phyloP scores from a whole-genome alignment of 2,797 vertebrate genomes.

The Buceros bicornis region DNA sequence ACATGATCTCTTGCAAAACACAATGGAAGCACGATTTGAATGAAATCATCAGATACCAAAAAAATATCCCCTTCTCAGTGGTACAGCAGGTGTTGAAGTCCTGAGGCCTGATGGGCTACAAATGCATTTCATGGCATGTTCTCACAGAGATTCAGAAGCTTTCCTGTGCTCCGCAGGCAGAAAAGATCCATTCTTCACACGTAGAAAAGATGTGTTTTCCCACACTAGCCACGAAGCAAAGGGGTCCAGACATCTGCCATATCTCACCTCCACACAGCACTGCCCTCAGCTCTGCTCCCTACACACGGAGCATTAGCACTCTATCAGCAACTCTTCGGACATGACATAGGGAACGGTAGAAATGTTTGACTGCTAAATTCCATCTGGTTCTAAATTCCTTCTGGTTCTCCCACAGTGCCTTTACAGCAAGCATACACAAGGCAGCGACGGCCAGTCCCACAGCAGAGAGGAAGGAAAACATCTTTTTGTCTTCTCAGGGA shows the following conservation, averaged over 20 bases:
- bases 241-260: not conserved
- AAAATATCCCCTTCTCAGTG: not conserved
- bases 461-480: not conserved
- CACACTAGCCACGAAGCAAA: not conserved
- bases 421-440: not conserved
- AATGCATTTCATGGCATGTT: not conserved
- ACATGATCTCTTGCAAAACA: not conserved
- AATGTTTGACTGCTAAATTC: not conserved
- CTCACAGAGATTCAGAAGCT: not conserved
- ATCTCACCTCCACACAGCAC: not conserved
- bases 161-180: not conserved
- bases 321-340: not conserved
- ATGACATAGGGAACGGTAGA: not conserved
- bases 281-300: not conserved
- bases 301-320: not conserved
- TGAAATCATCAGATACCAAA: not conserved
- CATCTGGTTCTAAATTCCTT: not conserved
- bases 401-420: not conserved
- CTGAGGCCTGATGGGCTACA: not conserved
- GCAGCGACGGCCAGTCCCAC: not conserved
- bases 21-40: not conserved
- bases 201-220: not conserved
- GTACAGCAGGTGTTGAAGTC: not conserved
- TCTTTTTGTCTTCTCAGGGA: not conserved
- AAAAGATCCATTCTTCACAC: constrained; percentile 11